phyloP scores from a whole-genome alignment of 2,888 invertebrate genomes.

The Ochropleura leucogaster region DNA sequence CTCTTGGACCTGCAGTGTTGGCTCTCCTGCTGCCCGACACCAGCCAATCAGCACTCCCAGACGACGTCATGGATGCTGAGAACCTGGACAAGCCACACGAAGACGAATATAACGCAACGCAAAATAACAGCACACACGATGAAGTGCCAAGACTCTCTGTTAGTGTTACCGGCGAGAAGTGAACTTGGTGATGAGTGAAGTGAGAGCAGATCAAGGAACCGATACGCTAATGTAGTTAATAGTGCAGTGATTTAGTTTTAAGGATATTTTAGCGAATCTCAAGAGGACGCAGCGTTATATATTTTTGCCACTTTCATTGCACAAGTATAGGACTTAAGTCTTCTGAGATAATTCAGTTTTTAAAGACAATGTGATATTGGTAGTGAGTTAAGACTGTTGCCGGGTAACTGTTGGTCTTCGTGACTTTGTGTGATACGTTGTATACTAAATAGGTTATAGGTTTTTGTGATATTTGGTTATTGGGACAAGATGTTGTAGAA shows the following conservation, averaged over 20 bases:
- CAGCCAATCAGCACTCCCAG: slow-evolving; percentile 79
- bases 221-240: background rate
- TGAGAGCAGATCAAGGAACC: background rate
- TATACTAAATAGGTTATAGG: slow-evolving; percentile 30
- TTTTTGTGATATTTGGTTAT: slow-evolving; percentile 57
- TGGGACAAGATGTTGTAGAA: slow-evolving; percentile 26
- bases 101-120: slow-evolving; percentile 17
- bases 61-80: slow-evolving; percentile 80
- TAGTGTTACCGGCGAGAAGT: slow-evolving; percentile 49
- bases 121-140: slow-evolving; percentile 86
- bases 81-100: slow-evolving; percentile 68
- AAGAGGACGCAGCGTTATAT: background rate
- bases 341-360: slow-evolving; percentile 6
- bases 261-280: slow-evolving; percentile 28
- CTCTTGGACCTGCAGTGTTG: slow-evolving; percentile 80
- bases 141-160: slow-evolving; percentile 45
- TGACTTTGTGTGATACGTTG: slow-evolving; percentile 39
- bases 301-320: background rate
- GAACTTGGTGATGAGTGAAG: slow-evolving; percentile 14
- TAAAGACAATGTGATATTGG: background rate
- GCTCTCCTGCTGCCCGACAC: slow-evolving; percentile 84
- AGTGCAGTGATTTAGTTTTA: slow-evolving; percentile 49
- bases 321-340: background rate
- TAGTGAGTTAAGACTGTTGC: background rate
- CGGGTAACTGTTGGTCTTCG: background rate